A percentile compares a stretch with the other conserved stretches of the same genome.
phyloP scores from a whole-genome alignment of 2,797 vertebrate genomes.

The Carcharodon carcharias region DNA sequence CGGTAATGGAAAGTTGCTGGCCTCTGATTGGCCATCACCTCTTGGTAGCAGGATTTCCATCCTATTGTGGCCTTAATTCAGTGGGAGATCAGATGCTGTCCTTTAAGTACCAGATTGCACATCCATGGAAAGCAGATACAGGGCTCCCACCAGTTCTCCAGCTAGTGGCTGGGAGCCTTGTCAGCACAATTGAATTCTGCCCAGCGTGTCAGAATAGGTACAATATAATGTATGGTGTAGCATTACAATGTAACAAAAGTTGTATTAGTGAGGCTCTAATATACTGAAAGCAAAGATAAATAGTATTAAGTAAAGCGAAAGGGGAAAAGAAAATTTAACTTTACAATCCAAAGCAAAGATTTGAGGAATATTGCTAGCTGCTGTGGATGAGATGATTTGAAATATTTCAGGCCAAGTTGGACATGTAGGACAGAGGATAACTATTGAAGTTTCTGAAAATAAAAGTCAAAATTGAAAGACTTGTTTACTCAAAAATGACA shows the following conservation, averaged over 20 bases:
- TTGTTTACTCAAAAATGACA: not conserved
- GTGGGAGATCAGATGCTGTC: not conserved
- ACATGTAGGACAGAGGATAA: not conserved
- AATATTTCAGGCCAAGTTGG: not conserved
- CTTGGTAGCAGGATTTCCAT: not conserved
- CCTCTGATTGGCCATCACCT: not conserved
- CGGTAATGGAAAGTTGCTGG: no score
- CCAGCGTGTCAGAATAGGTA: no score
- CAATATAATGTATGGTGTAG: no score
- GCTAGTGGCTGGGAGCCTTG: no score
- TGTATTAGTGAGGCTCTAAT: not conserved
- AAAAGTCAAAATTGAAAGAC: not conserved
- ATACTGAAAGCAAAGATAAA: not conserved
- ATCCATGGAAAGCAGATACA: not conserved
- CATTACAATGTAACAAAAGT: no score
- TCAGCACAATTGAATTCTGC: no score
- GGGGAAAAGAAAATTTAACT: not conserved
- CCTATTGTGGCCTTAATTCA: not conserved
- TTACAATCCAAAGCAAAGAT: not conserved
- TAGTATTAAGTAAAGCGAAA: not conserved
- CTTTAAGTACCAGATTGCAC: not conserved
- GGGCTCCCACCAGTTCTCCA: not conserved
- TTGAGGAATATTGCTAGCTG: not conserved
- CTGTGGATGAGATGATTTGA: not conserved
- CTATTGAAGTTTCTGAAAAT: not conserved